Evolutionary conservation across 2,113 vertebrate species (phyloP), one percentile per base, ranked within the genome.

Genomic region (Sitta europaea): DNA sequence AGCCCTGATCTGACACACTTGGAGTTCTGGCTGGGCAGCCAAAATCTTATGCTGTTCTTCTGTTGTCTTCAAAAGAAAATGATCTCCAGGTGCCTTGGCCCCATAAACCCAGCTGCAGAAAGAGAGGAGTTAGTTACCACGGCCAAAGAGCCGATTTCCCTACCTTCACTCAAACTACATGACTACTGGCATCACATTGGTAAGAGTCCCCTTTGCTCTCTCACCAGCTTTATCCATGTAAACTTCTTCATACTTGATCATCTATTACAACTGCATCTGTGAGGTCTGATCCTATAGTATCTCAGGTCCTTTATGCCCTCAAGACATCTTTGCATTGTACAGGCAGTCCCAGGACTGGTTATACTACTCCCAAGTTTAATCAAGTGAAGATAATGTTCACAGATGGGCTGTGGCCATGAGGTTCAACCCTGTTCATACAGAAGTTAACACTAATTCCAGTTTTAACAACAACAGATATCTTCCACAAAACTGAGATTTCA

Each of bases 1-100:
- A n/a, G 8, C 21, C 10, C 31, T 23, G 31, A 24, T 74, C 57
- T 28, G 38, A 71, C 21, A 43, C 0, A 0, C 0, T 1, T 35
- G 43, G 18, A 67, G 20, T 55, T 57, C 77, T 47, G 9, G 12
- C 38, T 50, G 23, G 53, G 36, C 25, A 79, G 45, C 27, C 61
- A 24, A 35, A 40, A 36, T 4, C 11, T 63, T 74, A 62, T 35
- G n/a, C 10, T 51, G 13, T 36, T 4, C 2, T 73, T 42, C 29
- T 21, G 11, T 31, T 53, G 47, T 51, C 12, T 63, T 63, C 40
- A 51, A 47, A 77, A 76, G 17, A 57, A 54, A 59, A 36, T 10
- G 0, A 33, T 18, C 20, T 47, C 21, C 4, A 1, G 2, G 4
- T 86, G 10, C 7, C 20, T 84, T 84, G 28, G 43, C 9, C 5